Evolutionary conservation across 2,888 invertebrate species (phyloP), one percentile per base, ranked within the genome.

Genomic region (Tiphia femorata): DNA sequence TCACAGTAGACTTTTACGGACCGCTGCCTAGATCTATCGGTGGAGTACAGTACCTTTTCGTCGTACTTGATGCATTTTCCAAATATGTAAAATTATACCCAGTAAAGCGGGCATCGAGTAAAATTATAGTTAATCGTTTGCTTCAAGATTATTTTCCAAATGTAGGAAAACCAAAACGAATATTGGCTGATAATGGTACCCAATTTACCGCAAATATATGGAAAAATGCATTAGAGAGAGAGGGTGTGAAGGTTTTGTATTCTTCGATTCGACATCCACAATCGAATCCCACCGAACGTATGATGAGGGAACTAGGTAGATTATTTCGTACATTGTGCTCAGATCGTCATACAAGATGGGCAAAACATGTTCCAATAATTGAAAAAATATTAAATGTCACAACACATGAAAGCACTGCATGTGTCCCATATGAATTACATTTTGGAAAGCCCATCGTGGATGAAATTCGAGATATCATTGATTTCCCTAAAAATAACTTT

Each of bases 281-380:
- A n/a, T 33, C 43, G 1, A 62, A 58, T 20, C 58, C 58, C 0
- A 40, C 49, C 0, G 62, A 62, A 14, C 40, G 62, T 1, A 50
- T 54, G 0, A 58, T 62, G 58, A 21, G 58, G 0, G 62, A 62
- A 17, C 2, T 62, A 2, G 54, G 54, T 0, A 10, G 49, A 20
- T 16, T 61, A 0, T 49, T 57, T 12, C 10, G 58, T 12, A 20
- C 46, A 0, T 58, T 33, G 8, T 41, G 35, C 21, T 8, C 37
- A 6, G 27, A 48, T 1, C 16, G 42, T 16, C 60, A 60, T 23
- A 43, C 49, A 0, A 12, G 37, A 10, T 60, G 60, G 60, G 41
- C 33, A 6, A 35, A 21, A 14, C 25, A 25, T 12, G 5, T 56
- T 8, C 16, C 38, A 2, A 12, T 17, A n/a, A 23, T 50, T 5